phyloP scores from a whole-genome alignment of 2,797 vertebrate species.

The Clarias laeviceps region DNA sequence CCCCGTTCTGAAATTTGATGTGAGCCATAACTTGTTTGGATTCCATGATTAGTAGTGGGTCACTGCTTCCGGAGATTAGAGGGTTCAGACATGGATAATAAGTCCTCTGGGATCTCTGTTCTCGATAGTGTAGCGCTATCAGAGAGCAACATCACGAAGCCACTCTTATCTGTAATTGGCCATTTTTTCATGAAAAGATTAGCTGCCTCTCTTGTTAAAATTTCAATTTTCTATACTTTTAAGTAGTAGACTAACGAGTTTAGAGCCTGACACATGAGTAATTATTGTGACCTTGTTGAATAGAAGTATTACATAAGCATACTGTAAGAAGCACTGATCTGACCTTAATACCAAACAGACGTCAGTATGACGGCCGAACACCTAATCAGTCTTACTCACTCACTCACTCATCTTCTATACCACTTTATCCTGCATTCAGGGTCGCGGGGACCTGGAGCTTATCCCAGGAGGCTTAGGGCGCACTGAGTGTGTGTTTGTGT shows the following conservation, averaged over 20 bases:
- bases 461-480: too few species aligned
- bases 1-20: not conserved
- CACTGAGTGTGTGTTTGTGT: too few species aligned
- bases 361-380: not conserved
- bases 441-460: too few species aligned
- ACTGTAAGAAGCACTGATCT: not conserved
- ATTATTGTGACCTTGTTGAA: not conserved
- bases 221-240: not conserved
- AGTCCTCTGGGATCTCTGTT: not conserved
- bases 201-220: not conserved
- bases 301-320: not conserved
- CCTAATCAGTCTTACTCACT: too few species aligned
- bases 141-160: not conserved
- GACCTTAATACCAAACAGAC: conserved; percentile 1
- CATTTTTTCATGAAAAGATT: not conserved
- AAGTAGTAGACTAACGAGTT: not conserved
- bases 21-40: not conserved
- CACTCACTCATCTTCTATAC: too few species aligned
- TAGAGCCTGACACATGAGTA: not conserved
- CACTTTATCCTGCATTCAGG: too few species aligned
- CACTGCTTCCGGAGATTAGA: not conserved
- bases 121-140: not conserved
- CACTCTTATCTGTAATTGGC: not conserved
- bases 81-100: not conserved
- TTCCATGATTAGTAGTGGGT: not conserved